Base-by-base conservation (phyloP, 2,113 vertebrate genomes). In the Oreotrochilus melanogaster region DNA sequence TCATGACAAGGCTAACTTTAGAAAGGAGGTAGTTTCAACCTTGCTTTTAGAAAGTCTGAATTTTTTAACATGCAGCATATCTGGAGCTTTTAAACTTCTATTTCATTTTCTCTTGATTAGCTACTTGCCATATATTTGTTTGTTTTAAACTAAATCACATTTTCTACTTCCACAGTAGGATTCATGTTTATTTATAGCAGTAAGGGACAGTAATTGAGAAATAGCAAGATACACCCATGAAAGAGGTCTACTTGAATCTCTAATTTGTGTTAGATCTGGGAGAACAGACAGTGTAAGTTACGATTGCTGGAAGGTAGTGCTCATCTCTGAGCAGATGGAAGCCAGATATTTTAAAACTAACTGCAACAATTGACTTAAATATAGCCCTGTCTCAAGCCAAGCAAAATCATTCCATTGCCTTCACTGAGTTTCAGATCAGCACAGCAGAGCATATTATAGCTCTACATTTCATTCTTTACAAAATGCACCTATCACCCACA, bases 341-440 rank as follows among this genome's bases (percentile, higher is more conserved):
- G 47, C 16, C 43, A 90, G 78, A 45, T 88, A 94, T 84, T 95
- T 92, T 78, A 95, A 91, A 96, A 93, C 54, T 78, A 96, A 89
- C 67, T 78, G 79, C 89, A 94, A 80, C 75, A 83, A 87, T 28
- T 86, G 78, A 85, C 85, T 97, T 95, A 88, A 93, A 95, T 94
- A 83, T 28, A 56, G 90, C 58, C 70, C 62, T 62, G 37, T 95
- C 70, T 92, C 91, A 92, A 95, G 89, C 23, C 56, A 93, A 93
- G 75, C 21, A 89, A 84, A 95, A 84, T 92, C 45, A 74, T 71
- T 89, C 48, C 65, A 50, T 22, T 87, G 91, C 88, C 43, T 74
- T 93, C 81, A 54, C 33, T 14, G 60, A 2, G 3, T 62, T 92
- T 82, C 81, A 65, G 48, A 95, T 71, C 48, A 81, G 69, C 58